Base-by-base conservation (phyloP, 2,113 vertebrate genomes). In the Blennius ocellaris region DNA sequence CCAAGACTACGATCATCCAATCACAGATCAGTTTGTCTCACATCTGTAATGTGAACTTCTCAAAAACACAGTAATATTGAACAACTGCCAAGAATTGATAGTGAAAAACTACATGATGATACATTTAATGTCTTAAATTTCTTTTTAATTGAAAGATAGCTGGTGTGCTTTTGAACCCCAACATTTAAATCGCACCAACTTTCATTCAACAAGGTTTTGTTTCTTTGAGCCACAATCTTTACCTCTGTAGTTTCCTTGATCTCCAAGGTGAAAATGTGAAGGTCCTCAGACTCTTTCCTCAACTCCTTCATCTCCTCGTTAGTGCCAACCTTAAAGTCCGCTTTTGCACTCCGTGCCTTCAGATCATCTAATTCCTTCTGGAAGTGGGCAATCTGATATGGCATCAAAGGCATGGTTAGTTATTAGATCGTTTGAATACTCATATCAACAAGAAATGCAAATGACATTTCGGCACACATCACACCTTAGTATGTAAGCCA, bases 221-320 rank as follows among this genome's bases (percentile, higher is more conserved):
- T 54, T 57, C 14, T 54, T 57, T 16, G 9, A 52, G 17, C 5
- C 12, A 8, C 0, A 1, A 6, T 36, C 40, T 75, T 30, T 73
- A 98, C 98, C 96, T 99, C 97, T 0, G 97, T 99, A 17, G 96
- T 96, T 85, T 98, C 97, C 68, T 96, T 98, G 43, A 99, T 98
- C 86, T 98, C 96, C 86, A 96, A 76, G 6, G 96, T 94, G 76
- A 99, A 99, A 68, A 93, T 76, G 58, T 97, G 94, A 14, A 98
- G 87, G 62, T 95, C 92, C 1, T 96, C 94, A 0, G 96, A 95
- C 15, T 97, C 96, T 0, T 91, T 95, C 55, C 95, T 90, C 65
- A 99, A 75, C 44, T 86, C 80, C 88, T 92, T 96, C 96, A 97
- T 96, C 88, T 98, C 95, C 10, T 97, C 96, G 0, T 64, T 39